Evolutionary conservation across 2,888 invertebrate genomes (phyloP).

Genomic region (Alsophila aescularia): DNA sequence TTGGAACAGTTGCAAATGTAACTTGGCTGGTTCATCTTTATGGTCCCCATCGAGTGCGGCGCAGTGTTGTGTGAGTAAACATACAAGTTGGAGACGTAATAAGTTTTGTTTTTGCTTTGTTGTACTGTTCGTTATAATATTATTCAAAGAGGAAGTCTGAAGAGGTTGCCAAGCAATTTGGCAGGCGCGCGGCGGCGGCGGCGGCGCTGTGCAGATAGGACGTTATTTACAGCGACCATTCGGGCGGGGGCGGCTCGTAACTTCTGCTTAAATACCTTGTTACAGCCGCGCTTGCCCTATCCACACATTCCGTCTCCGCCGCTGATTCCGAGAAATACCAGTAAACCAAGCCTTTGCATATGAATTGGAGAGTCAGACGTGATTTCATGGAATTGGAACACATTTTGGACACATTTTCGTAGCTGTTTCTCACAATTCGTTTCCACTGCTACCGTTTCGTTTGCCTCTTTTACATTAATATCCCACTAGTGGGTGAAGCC

Average conservation of each 20-base stretch:
- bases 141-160: constrained; percentile 79
- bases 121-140: constrained; percentile 73
- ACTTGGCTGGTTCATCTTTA: constrained; percentile 43
- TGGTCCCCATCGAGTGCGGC: constrained; percentile 27
- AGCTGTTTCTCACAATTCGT: constrained; percentile 13
- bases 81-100: constrained; percentile 46
- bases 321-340: constrained; percentile 47
- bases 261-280: constrained; percentile 77
- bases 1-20: constrained; percentile 33
- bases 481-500: too few species aligned
- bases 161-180: constrained; percentile 81
- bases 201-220: constrained; percentile 67
- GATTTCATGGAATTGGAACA: constrained; percentile 30
- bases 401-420: constrained; percentile 20
- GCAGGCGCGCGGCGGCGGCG: constrained; percentile 65
- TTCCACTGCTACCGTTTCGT: constrained; percentile 1
- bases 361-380: constrained; percentile 29
- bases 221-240: constrained; percentile 77
- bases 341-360: constrained; percentile 45
- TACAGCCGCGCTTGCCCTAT: constrained; percentile 52
- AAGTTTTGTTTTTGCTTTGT: constrained; percentile 70
- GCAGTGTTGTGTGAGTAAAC: constrained; percentile 16
- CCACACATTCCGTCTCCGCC: constrained; percentile 50
- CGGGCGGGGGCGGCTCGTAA: constrained; percentile 68
- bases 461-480: background rate